Evolutionary conservation across 2,113 vertebrate genomes (phyloP).

Genomic region (Mus pahari): DNA sequence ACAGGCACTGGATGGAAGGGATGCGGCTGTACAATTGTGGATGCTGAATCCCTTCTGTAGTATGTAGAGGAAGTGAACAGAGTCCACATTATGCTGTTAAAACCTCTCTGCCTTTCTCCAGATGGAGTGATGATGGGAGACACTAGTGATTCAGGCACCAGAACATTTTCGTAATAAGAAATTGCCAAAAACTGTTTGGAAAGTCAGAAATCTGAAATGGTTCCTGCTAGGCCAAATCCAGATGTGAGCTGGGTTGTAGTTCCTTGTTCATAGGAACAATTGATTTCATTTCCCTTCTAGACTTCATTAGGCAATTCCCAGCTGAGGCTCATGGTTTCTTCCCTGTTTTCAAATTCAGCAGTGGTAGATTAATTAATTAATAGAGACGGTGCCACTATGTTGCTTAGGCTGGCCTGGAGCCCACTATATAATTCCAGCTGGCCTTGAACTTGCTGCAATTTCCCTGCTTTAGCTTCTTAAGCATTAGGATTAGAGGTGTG

Average conservation of each 20-base stretch:
- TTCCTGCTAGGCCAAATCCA: background rate
- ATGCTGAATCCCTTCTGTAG: background rate
- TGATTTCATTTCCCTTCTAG: background rate
- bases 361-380: background rate
- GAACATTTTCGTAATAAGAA: background rate
- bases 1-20: rapidly evolving
- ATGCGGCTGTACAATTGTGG: background rate
- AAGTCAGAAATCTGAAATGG: background rate
- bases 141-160: background rate
- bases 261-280: background rate
- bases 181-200: background rate
- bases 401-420: background rate
- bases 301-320: rapidly evolving
- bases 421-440: background rate
- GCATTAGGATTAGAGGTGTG: background rate
- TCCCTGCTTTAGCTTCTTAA: background rate
- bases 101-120: background rate
- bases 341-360: background rate
- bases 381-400: background rate
- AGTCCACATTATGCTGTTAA: rapidly evolving
- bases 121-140: background rate
- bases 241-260: background rate
- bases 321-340: too few species aligned
- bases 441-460: background rate
- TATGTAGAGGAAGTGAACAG: background rate